phyloP scores from a whole-genome alignment of 2,797 vertebrate genomes.

The Sibirionetta formosa region DNA sequence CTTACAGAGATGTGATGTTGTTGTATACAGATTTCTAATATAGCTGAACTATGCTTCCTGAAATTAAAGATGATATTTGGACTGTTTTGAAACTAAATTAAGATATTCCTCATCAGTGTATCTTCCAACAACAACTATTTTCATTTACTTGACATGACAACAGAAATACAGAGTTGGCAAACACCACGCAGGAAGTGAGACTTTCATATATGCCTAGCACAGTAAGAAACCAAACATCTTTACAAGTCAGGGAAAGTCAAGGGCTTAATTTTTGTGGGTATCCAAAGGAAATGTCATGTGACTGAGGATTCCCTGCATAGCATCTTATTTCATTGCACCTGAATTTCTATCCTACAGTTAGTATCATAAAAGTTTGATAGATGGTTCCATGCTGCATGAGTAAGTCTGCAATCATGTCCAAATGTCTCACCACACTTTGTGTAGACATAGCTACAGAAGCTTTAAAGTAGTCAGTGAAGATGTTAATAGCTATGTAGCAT shows the following conservation, averaged over 20 bases:
- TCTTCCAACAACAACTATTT: background rate
- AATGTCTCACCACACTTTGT: background rate
- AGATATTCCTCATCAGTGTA: background rate
- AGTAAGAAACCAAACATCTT: background rate
- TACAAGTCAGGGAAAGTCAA: background rate
- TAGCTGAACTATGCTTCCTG: background rate
- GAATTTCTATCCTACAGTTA: background rate
- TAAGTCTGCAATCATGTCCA: background rate
- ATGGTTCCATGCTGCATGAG: background rate
- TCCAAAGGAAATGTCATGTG: background rate
- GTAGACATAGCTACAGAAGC: background rate
- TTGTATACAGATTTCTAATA: background rate
- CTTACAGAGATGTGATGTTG: background rate
- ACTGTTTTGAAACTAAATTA: background rate
- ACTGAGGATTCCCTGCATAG: background rate
- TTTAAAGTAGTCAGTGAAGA: background rate
- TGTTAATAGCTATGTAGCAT: background rate
- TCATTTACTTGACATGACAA: background rate
- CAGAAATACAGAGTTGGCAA: background rate
- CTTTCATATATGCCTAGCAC: background rate
- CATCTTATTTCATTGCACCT: background rate
- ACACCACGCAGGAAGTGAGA: background rate
- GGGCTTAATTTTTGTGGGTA: background rate
- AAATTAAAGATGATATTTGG: background rate
- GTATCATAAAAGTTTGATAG: background rate